phyloP scores from a whole-genome alignment of 2,888 invertebrate genomes.

The Andrena dorsata region DNA sequence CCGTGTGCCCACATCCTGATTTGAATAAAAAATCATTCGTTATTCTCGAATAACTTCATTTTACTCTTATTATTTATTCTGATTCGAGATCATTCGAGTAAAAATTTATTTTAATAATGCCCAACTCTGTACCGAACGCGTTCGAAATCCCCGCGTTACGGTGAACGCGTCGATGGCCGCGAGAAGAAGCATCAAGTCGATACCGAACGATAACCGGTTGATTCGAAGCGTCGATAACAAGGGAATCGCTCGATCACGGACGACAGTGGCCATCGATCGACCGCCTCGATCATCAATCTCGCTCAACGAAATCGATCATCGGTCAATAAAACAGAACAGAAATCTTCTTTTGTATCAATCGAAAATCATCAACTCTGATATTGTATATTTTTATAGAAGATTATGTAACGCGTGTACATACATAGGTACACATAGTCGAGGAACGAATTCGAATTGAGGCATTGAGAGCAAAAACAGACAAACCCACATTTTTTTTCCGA shows the following conservation, averaged over 20 bases:
- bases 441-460: too few species aligned
- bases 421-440: background rate
- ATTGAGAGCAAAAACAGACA: too few species aligned
- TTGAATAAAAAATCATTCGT: too few species aligned
- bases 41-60: too few species aligned
- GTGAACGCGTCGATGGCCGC: background rate
- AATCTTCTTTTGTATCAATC: background rate
- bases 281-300: background rate
- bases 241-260: background rate
- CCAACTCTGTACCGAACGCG: background rate
- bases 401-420: background rate
- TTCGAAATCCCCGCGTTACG: background rate
- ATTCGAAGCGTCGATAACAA: constrained; percentile 14
- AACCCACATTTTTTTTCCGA: too few species aligned
- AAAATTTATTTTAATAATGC: too few species aligned
- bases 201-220: background rate
- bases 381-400: background rate
- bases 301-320: background rate
- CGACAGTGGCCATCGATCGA: background rate
- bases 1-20: too few species aligned
- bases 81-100: too few species aligned
- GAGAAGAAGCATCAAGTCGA: background rate
- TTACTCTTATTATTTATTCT: too few species aligned
- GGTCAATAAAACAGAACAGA: constrained; percentile 2
- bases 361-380: background rate